Base-by-base conservation (phyloP, 2,113 vertebrate species). In the Myodes glareolus region DNA sequence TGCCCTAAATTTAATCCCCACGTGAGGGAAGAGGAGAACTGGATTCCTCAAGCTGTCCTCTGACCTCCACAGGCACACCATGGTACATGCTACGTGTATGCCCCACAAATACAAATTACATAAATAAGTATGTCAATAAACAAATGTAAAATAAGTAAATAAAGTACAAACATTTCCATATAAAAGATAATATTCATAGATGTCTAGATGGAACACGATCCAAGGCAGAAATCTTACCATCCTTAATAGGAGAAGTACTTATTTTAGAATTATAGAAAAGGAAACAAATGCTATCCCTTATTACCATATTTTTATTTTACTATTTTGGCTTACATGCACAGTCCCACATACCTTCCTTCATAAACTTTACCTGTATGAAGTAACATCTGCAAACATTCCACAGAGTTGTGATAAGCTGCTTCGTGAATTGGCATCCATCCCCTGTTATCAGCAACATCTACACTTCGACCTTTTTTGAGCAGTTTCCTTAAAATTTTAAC, bases 361-460 rank as follows among this genome's bases (percentile, higher is more conserved):
- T 58, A 58, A 58, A 97, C 90, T 98, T 98, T 97, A 99, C 99
- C 99, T 98, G 98, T 85, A 42, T 73, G 97, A 96, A 99, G 98
- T 96, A 99, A 98, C 5, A 99, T 97, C 91, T 91, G 98, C 94
- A 99, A 98, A 92, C 99, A 99, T 14, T 97, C 98, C 3, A 84
- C 61, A 0, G 98, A 98, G n/a, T 99, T 99, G 27, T 98, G 98
- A 2, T 99, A 99, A 1, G 99, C 99, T 0, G 99, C 99, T 98
- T 99, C 99, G 0, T 99, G 99, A 94, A 99, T 98, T 0, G 99
- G 98, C 95, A 98, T 98, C 99, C 99, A 99, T 6, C 99, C 99
- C n/a, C 99, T 99, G 98, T 99, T 99, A 97, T 99, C 99, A 0
- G 98, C 98, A 55, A 99, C 98, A 94, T 99, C 99, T 3, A 99